Evolutionary conservation across 30 jellyfish, hydroid and myxozoan species (phyloP), one percentile per base, ranked within the genome.

Genomic region (Rhopilema esculentum): DNA sequence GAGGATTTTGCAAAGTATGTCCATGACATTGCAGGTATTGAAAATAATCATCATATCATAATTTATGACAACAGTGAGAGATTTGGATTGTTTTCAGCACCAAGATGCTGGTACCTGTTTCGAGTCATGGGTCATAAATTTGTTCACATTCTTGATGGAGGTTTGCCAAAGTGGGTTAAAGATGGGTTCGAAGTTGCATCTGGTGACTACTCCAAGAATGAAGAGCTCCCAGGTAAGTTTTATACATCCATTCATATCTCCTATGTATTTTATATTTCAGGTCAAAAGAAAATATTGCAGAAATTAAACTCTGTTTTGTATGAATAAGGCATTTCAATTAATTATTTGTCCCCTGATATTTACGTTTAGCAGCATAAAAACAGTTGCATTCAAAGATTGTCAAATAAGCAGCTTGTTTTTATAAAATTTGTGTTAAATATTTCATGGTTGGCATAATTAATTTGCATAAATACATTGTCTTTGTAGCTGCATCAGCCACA

Each of bases 31-130:
- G 84, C 88, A 27, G 84, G 86, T 17, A 52, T 80, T 0, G 82
- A 78, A 51, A 88, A 88, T 61, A 62, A 71, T 51, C 91, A 88
- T 27, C 97, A 79, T 61, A 76, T 88, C 23, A 64, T 88, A 0
- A 52, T 88, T 9, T 88, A 88, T 80, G 97, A 88, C 64, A 88
- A 88, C 79, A 88, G 97, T 80, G 91, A 80, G 78, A 33, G 91
- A 27, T 88, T 88, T 88, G 97, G 92, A 0, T 51, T 73, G 79
- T 88, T 88, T 64, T 88, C 97, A 25, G 97, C 97, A 12, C 92
- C 97, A 17, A 77, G 97, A 40, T 82, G 82, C 28, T 88, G 92
- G 92, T 88, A 72, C 70, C 21, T 70, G 21, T 88, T 88, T 88
- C 79, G 79, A 79, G 88, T 66, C 0, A 75, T 88, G 85, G 97